Percentiles rank a stretch among this genome's conserved stretches.
Evolutionary conservation across 2,113 vertebrate species (phyloP).

Genomic region (Toxotes chatareus): DNA sequence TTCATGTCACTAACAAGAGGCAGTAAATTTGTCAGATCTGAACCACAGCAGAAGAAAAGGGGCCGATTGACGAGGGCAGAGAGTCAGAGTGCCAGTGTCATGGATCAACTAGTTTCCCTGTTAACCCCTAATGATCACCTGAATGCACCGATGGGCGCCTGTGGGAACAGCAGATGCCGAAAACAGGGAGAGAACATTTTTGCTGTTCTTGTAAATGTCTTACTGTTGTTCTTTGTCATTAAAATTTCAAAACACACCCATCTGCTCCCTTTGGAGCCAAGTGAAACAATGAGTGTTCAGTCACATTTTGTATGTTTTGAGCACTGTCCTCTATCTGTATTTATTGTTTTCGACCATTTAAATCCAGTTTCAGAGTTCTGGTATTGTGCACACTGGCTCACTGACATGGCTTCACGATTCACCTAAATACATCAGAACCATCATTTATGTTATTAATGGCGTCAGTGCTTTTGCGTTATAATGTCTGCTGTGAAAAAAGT

Average conservation of each 20-base stretch:
- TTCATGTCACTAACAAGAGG: conserved; percentile 41
- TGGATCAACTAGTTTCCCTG: conserved; percentile 27
- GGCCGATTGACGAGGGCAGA: neutral
- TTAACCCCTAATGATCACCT: conserved; percentile 29
- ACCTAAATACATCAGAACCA: neutral
- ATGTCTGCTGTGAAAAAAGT: neutral
- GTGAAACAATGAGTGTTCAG: neutral
- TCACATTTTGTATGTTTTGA: neutral
- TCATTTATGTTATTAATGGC: conserved; percentile 15
- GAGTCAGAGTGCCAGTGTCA: neutral
- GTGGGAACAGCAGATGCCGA: conserved; percentile 28
- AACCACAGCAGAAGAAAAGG: neutral
- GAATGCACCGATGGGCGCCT: conserved; percentile 6
- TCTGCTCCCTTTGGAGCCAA: conserved; percentile 28
- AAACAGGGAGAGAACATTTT: conserved; percentile 6
- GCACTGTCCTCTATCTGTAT: neutral
- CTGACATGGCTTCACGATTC: neutral
- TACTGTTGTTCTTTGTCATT: conserved; percentile 27
- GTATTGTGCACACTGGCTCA: neutral
- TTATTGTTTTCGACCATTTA: neutral
- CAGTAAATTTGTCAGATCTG: conserved; percentile 2
- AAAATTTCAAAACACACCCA: conserved; percentile 25
- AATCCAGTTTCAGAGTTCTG: neutral
- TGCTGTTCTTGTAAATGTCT: conserved; percentile 8
- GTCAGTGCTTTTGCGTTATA: neutral